Evolutionary conservation across 2,797 vertebrate species (phyloP), one percentile per base, ranked within the genome.

Genomic region (Falco biarmicus): DNA sequence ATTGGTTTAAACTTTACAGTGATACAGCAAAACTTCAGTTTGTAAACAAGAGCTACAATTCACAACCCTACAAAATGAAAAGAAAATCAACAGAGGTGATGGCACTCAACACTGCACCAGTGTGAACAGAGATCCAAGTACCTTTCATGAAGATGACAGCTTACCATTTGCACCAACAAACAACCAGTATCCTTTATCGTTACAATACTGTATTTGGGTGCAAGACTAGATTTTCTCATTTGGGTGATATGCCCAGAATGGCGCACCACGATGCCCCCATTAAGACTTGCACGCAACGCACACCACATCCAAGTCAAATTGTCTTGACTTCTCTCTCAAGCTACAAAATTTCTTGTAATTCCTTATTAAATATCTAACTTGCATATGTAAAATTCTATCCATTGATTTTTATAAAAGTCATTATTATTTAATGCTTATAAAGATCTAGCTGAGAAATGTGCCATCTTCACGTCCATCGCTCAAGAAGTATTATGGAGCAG

Each of bases 61-160:
- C 22, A 19, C 45, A 81, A 84, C 32, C 15, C 54, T 24, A 91
- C 22, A 73, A 74, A 85, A 74, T 28, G 9, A 79, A 87, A 59
- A 84, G 17, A 45, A 80, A 81, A 71, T 37, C 7, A 4, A 57
- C 57, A 84, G 47, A 68, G 45, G 47, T 71, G 50, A 91, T 2
- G 1, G 65, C 53, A 95, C 50, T 39, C 57, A 69, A 47, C 28
- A 59, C 3, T 50, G 24, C 32, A 61, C 29, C 22, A 39, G 24
- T 63, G 28, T 68, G 74, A 89, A 87, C 32, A 54, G 89, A 15
- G 56, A 85, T 39, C 7, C 3, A 4, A 74, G 31, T 39, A 61
- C n/a, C 24, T 56, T 50, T 45, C 81, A 91, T 86, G 88, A 96
- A 93, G 91, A 93, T 79, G 89, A 92, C 90, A 79, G 32, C 17